Base-by-base conservation (phyloP, 2,113 vertebrate species). In the Apaloderma vittatum region DNA sequence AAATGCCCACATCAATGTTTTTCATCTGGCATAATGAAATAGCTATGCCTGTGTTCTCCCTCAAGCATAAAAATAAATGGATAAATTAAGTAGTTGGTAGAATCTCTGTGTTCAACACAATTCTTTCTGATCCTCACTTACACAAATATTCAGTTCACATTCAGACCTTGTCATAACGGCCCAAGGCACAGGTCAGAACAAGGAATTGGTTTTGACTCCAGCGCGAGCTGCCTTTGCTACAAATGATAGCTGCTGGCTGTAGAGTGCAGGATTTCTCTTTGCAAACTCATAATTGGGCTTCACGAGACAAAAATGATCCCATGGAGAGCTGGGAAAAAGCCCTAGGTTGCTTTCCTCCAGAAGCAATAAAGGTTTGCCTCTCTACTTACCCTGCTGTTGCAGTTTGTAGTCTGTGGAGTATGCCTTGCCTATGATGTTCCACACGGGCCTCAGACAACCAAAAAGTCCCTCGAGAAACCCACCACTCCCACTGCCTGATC, bases 391-490 rank as follows among this genome's bases (percentile, higher is more conserved):
- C 99, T 99, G 99, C 96, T 99, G 99, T 72, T 99, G 99, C 45
- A 99, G 98, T 74, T 99, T 99, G 98, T 99, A 99, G 94, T 99
- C 99, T 0, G 99, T 99, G 37, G 99, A 99, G 95, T 99, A 99
- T 0, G 99, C 99, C 95, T 99, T 99, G 85, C 99, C 99, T 4
- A 99, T 99, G 97, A 99, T 99, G 96, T 99, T 99, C 99, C 99
- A 99, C 21, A 99, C 99, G 0, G 99, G 99, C 73, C 99, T 97
- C 46, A 99, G 98, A 86, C 99, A 99, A 29, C 99, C 99, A 4
- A 99, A 99, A 7, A 99, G 98, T 40, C 99, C 99, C 95, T 99
- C 99, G 4, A 99, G 98, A 96, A 99, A 99, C n/a, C 99, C 99
- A 1, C 99, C 98, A 2, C 98, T 98, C 88, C 98, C 97, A 0